phyloP scores from a whole-genome alignment of 2,113 vertebrate genomes.

The Etia nguti region DNA sequence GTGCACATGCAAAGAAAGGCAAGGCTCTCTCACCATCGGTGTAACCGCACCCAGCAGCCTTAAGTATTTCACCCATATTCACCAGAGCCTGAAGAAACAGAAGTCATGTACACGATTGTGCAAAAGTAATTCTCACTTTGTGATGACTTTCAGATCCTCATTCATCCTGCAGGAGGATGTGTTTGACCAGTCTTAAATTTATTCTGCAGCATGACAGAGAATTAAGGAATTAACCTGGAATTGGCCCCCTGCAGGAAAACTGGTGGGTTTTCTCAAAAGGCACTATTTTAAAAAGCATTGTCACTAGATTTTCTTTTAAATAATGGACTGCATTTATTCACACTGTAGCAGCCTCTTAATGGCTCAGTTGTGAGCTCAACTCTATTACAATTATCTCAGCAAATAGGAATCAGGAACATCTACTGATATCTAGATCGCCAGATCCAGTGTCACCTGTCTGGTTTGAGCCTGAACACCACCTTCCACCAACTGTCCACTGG shows the following conservation, averaged over 20 bases:
- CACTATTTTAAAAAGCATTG: not conserved
- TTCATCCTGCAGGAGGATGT: not conserved
- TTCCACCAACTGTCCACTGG: constrained; percentile 80
- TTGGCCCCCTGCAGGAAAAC: accelerated
- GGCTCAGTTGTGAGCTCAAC: not conserved
- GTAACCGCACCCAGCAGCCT: constrained; percentile 83
- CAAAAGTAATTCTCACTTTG: not conserved
- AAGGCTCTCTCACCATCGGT: constrained; percentile 73
- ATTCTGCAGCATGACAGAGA: not conserved
- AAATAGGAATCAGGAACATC: not conserved
- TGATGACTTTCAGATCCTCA: not conserved
- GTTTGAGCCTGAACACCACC: constrained; percentile 85
- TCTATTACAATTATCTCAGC: not conserved
- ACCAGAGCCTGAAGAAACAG: constrained; percentile 76
- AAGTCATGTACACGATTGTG: not conserved
- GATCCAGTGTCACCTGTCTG: constrained; percentile 77
- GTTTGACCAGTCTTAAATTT: not conserved
- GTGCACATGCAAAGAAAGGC: not conserved
- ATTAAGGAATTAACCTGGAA: not conserved
- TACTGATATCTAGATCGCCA: not conserved
- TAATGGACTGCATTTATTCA: not conserved
- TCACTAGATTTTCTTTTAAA: not conserved
- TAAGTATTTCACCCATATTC: constrained; percentile 91
- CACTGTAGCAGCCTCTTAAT: not conserved
- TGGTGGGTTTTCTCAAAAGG: not conserved